These are phyloP conservation scores for Hexactinellida sp. DNA, from an alignment of 37 sponge, comb jelly and placozoan genomes.

Conservation along the genomic window DNA sequence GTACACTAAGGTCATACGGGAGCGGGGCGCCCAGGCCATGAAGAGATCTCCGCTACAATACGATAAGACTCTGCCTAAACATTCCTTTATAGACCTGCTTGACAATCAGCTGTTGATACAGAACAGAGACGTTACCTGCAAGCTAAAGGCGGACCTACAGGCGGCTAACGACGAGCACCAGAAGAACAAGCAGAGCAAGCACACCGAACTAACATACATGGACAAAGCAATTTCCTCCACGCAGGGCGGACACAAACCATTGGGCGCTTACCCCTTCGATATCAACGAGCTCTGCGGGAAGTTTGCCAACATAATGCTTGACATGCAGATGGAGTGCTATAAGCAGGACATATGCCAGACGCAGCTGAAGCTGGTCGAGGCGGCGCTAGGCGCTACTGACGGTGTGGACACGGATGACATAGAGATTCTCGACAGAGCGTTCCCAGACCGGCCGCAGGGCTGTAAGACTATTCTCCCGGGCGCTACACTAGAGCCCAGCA, in stretches of 20 bases:
- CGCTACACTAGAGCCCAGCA: not conserved
- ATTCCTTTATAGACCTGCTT: not conserved
- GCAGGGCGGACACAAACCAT: not conserved
- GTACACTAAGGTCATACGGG: not conserved
- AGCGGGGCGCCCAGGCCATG: not conserved
- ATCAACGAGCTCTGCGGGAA: not conserved
- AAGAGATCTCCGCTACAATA: not conserved
- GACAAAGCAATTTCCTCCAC: not conserved
- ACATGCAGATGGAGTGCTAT: slow-evolving; percentile 11
- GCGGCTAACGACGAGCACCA: not conserved
- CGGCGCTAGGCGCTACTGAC: not conserved
- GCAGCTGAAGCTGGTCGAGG: not conserved
- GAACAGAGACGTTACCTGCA: not conserved
- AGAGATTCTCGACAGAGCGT: not conserved
- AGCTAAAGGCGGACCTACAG: not conserved
- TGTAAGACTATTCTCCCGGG: not conserved
- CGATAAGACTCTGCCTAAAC: slow-evolving; percentile 3
- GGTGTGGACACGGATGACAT: not conserved
- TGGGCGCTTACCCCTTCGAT: not conserved
- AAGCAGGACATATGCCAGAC: not conserved
- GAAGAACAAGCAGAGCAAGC: not conserved
- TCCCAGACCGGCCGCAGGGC: not conserved
- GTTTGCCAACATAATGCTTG: not conserved
- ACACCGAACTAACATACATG: slow-evolving; percentile 10
- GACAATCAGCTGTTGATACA: not conserved